Evolutionary conservation across 2,888 invertebrate species (phyloP).

Genomic region (Cosmorhoe ocellata): DNA sequence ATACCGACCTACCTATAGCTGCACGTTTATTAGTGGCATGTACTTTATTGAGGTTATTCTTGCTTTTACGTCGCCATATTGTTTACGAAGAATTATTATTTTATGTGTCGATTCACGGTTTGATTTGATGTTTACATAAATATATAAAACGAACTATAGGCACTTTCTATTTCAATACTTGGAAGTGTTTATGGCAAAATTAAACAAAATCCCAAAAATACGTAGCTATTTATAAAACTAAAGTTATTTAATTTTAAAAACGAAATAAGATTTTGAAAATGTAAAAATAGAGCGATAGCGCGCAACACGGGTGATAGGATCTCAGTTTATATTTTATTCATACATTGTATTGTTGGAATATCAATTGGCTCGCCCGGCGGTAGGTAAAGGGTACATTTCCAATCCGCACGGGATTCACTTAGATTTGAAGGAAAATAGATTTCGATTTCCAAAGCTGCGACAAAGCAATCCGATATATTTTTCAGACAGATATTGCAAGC

Average conservation of each 20-base stretch:
- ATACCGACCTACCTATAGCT: conserved; percentile 51
- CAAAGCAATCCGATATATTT: conserved; percentile 83
- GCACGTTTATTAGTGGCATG: conserved; percentile 47
- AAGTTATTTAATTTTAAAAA: neutral
- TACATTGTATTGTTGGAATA: conserved; percentile 83
- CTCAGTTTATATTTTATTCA: conserved; percentile 82
- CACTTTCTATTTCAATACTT: no score
- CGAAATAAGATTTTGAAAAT: conserved; percentile 43
- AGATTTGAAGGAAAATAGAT: conserved; percentile 83
- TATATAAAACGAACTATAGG: neutral
- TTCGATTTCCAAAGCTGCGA: conserved; percentile 83
- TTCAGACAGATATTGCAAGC: conserved; percentile 83
- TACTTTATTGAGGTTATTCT: conserved; percentile 48
- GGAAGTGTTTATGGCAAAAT: no score
- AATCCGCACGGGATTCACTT: conserved; percentile 83
- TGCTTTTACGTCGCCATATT: conserved; percentile 32
- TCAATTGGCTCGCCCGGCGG: conserved; percentile 82
- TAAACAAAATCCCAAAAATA: no score
- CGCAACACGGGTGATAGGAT: conserved; percentile 74
- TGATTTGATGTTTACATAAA: neutral
- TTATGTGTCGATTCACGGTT: neutral
- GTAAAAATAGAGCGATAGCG: conserved; percentile 61
- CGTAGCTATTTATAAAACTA: neutral
- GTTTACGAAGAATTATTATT: conserved; percentile 10
- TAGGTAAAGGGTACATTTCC: conserved; percentile 83